Conservation (phyloP, 2,888 invertebrate species). For the Opisthograptis luteolata region DNA sequence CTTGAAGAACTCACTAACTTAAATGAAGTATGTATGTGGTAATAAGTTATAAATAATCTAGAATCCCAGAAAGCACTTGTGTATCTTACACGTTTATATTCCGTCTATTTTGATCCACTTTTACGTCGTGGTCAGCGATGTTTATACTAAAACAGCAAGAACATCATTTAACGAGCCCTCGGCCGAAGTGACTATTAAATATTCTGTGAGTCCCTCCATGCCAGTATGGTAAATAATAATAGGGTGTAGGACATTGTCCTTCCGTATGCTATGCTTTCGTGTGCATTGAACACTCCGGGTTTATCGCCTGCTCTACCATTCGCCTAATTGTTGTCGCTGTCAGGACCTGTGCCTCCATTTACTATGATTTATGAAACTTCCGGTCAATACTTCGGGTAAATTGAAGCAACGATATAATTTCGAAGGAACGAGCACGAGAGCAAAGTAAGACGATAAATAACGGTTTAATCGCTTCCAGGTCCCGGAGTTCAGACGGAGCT, state of each 20-base stretch:
- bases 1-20: neutral
- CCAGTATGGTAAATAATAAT: conserved; percentile 47
- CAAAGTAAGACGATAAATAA: conserved; percentile 53
- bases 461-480: conserved; percentile 60
- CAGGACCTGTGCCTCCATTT: conserved; percentile 23
- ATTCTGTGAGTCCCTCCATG: conserved; percentile 53
- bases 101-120: conserved; percentile 53
- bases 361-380: conserved; percentile 33
- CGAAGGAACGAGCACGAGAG: conserved; percentile 44
- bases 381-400: conserved; percentile 39
- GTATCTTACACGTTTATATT: conserved; percentile 37
- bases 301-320: conserved; percentile 29
- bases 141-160: conserved; percentile 53
- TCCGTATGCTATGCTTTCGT: conserved; percentile 55
- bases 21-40: conserved; percentile 22
- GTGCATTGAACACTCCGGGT: conserved; percentile 23
- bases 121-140: conserved; percentile 59
- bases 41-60: conserved; percentile 28
- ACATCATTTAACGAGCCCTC: conserved; percentile 50
- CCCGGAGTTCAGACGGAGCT: conserved; percentile 38
- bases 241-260: conserved; percentile 70
- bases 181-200: conserved; percentile 18
- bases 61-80: conserved; percentile 26
- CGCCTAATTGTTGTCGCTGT: conserved; percentile 33
- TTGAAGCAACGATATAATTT: conserved; percentile 26